Evolutionary conservation across 2,888 invertebrate species (phyloP), one percentile per base, ranked within the genome.

Genomic region (Tribolium freemani): DNA sequence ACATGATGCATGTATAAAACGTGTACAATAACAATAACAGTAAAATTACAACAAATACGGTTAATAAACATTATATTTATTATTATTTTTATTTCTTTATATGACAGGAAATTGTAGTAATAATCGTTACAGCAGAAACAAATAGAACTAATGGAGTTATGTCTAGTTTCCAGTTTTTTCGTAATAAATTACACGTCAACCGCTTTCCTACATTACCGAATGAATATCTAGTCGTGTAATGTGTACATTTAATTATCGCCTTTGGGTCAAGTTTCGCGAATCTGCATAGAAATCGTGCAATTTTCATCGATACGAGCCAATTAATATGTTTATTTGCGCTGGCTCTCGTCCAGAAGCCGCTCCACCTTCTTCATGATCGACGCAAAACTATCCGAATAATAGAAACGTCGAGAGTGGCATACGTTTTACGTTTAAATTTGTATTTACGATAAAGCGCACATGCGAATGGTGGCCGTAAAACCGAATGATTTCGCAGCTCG

Each of bases 401-500:
- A 78, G 77, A 78, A 79, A 73, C 79, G 78, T 73, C 73, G 79
- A 80, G 77, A 79, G 75, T 75, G 76, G 73, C 80, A 79, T 78
- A 79, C 77, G 82, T 78, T 79, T 77, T 77, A 79, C 77, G 81
- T 79, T 80, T 78, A 81, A 83, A 81, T 79, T 78, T 77, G 77
- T 69, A 79, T 78, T 76, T 80, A 69, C 61, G 69, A 60, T 60
- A 60, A 68, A 58, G 68, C 48, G 20, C 66, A 64, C 53, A 66
- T 48, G 60, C 57, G 46, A 57, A 82, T 80, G 73, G 76, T 73
- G 78, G 78, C 81, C 82, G 82, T 84, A 83, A 84, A 83, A 83
- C 81, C 82, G 80, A 78, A 84, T 83, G 83, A 85, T 84, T 83
- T 84, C 83, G 83, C 83, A 82, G 83, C 82, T 83, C 84, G 83